phyloP scores from a whole-genome alignment of 2,888 invertebrate species.

The Pteria penguin region DNA sequence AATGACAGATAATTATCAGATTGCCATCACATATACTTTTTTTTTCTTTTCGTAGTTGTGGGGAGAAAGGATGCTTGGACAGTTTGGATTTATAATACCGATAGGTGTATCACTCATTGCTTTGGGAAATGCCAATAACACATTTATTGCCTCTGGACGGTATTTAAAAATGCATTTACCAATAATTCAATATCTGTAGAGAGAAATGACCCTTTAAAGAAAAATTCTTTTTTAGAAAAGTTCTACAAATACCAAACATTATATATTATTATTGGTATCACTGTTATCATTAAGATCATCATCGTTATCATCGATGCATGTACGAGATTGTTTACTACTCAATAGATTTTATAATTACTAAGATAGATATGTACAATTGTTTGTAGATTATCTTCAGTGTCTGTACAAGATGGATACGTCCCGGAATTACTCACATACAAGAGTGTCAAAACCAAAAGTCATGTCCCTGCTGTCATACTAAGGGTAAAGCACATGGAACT shows the following conservation, averaged over 20 bases:
- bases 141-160: slow-evolving; percentile 61
- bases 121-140: slow-evolving; percentile 59
- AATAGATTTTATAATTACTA: too few relatives aligned
- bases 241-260: too few relatives aligned
- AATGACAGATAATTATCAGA: too few relatives aligned
- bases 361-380: neutral
- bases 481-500: too few relatives aligned
- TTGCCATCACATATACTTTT: too few relatives aligned
- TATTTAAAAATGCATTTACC: slow-evolving; percentile 19
- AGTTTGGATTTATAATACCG: slow-evolving; percentile 51
- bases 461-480: slow-evolving; percentile 51
- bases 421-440: slow-evolving; percentile 60
- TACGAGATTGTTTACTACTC: too few relatives aligned
- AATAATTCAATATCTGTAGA: too few relatives aligned
- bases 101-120: slow-evolving; percentile 58
- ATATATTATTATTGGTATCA: too few relatives aligned
- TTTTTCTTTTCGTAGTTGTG: slow-evolving; percentile 47
- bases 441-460: slow-evolving; percentile 59
- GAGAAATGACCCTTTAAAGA: too few relatives aligned
- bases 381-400: slow-evolving; percentile 57
- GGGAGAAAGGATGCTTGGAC: slow-evolving; percentile 55
- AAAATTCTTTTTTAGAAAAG: too few relatives aligned
- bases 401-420: slow-evolving; percentile 60
- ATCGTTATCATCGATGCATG: too few relatives aligned
- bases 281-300: too few relatives aligned